Evolutionary conservation across 1,140 invertebrate genomes (phyloP), one percentile per base, ranked within the genome.

Genomic region (Camponotus vicinus): DNA sequence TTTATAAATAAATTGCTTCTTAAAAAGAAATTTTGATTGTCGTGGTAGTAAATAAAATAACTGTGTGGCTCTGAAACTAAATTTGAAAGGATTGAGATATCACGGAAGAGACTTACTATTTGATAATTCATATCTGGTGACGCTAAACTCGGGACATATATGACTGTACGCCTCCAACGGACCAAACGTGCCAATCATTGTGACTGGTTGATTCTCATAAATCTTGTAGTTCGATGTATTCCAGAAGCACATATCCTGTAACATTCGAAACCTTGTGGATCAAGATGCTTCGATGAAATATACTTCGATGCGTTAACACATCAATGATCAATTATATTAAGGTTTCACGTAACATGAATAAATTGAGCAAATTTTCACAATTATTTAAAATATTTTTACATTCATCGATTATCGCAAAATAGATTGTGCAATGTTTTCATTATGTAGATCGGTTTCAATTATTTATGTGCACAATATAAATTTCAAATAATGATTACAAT

Each of bases 181-280:
- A 61, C 92, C 93, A 6, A 95, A 88, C 40, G 70, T 85, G 13
- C 95, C 95, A 42, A 95, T 88, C 92, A 94, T 92, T 9, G 94
- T 93, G 4, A 85, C 13, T 8, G 93, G 94, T 66, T 95, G 95
- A 88, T 95, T 95, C 80, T 95, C 95, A 69, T 95, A 95, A 67
- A 95, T 94, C 85, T 87, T 92, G 78, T 95, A 95, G 42, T 90
- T 92, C 13, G 94, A 89, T 4, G 59, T 71, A 13, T 93, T 91
- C 95, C 95, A 95, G 77, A 95, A 95, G 75, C 95, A 95, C 88
- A 95, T 94, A 64, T 95, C 94, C 95, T 95, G 69, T 7, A 89
- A 90, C 59, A 52, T 34, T 55, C 52, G 45, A 40, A 55, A 76
- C 63, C 49, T 57, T 66, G 70, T 85, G n/a, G 42, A 76, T 11